Evolutionary conservation across 1,140 invertebrate genomes (phyloP).

Genomic region (Drosophila sulfurigaster): DNA sequence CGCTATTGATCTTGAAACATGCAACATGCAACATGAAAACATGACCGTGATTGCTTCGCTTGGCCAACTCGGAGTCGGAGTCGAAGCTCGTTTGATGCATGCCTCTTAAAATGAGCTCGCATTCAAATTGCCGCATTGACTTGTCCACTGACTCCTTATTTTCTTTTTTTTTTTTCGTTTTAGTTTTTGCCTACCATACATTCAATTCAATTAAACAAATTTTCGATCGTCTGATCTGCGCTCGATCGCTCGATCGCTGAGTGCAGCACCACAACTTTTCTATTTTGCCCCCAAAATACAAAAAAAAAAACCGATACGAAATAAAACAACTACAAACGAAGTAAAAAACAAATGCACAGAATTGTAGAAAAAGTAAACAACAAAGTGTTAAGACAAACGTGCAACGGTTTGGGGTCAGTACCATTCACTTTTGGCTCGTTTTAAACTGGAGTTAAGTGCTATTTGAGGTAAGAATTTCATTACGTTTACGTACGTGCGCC

Average conservation of each 20-base stretch:
- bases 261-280: constrained; percentile 62
- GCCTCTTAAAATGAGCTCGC: constrained; percentile 75
- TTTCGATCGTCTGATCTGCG: constrained; percentile 62
- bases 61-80: background rate
- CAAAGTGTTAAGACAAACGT: constrained; percentile 82
- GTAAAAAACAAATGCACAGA: constrained; percentile 49
- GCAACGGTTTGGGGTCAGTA: constrained; percentile 82
- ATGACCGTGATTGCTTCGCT: constrained; percentile 65
- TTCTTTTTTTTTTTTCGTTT: constrained; percentile 34
- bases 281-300: constrained; percentile 67
- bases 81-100: constrained; percentile 28
- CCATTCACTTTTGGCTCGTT: constrained; percentile 82
- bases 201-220: constrained; percentile 80
- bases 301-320: constrained; percentile 17
- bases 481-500: constrained; percentile 78
- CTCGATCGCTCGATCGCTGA: constrained; percentile 49
- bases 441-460: constrained; percentile 83
- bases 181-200: constrained; percentile 46
- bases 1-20: constrained; percentile 60
- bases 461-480: constrained; percentile 83
- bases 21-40: constrained; percentile 57
- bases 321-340: constrained; percentile 13
- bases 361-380: constrained; percentile 73
- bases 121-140: constrained; percentile 76
- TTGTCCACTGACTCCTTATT: constrained; percentile 59